phyloP scores from a whole-genome alignment of 2,797 vertebrate genomes.

The Hypotaenidia okinawae region DNA sequence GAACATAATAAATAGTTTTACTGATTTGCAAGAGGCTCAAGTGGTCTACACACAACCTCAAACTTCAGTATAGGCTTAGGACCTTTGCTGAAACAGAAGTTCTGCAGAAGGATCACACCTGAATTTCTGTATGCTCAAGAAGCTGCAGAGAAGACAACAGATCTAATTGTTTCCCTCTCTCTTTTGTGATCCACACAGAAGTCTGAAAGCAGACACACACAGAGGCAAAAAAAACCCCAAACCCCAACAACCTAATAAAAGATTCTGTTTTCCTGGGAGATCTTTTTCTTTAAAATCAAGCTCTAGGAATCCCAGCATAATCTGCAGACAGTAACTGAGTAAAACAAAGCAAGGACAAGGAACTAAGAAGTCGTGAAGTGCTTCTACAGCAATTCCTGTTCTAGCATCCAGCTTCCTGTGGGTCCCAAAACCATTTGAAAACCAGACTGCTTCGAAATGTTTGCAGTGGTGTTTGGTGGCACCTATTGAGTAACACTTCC shows the following conservation, averaged over 20 bases:
- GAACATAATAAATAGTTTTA: neutral
- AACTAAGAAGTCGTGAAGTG: neutral
- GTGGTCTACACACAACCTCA: neutral
- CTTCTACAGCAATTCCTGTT: neutral
- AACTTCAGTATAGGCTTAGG: neutral
- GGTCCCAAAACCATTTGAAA: neutral
- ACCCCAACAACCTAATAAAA: neutral
- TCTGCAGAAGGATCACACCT: neutral
- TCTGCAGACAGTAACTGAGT: neutral
- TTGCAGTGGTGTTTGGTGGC: conserved; percentile 11
- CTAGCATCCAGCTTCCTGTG: neutral
- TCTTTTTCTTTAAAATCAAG: neutral
- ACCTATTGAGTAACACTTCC: conserved; percentile 42
- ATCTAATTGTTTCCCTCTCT: neutral
- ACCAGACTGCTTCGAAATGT: neutral
- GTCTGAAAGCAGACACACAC: neutral
- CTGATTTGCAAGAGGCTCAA: neutral
- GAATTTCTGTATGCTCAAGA: neutral
- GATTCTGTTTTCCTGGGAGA: neutral
- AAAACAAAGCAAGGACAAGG: neutral
- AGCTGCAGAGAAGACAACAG: neutral
- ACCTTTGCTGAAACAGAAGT: neutral
- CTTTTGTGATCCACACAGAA: neutral
- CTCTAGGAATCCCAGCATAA: neutral
- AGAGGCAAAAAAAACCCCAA: neutral